phyloP scores from a whole-genome alignment of 2,113 vertebrate genomes.

The Burhinus bistriatus region DNA sequence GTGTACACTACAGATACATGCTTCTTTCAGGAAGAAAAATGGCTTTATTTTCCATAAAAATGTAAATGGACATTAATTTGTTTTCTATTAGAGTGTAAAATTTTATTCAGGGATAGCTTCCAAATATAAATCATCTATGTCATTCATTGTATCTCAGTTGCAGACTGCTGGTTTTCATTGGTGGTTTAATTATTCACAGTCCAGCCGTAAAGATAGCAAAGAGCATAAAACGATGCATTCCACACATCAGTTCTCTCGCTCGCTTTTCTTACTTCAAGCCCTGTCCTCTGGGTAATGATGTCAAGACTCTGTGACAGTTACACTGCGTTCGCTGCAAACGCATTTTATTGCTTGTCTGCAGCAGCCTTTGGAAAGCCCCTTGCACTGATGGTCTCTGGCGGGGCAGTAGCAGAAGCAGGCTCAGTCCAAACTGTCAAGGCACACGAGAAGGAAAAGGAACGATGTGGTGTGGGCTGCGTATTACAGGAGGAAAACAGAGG shows the following conservation, averaged over 20 bases:
- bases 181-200: conserved; percentile 45
- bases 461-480: background rate
- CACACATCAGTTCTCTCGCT: background rate
- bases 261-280: conserved; percentile 8
- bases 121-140: conserved; percentile 23
- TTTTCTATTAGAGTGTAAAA: conserved; percentile 33
- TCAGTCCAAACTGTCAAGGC: background rate
- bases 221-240: conserved; percentile 4
- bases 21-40: background rate
- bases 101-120: background rate
- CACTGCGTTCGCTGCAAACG: background rate
- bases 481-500: background rate
- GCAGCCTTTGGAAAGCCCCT: background rate
- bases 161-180: conserved; percentile 18
- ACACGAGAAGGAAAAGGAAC: background rate
- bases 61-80: background rate
- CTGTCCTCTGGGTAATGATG: conserved; percentile 30
- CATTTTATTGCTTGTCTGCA: background rate
- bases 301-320: conserved; percentile 22
- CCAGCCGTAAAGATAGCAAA: conserved; percentile 21
- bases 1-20: background rate
- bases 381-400: background rate
- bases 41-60: conserved; percentile 2
- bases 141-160: background rate
- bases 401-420: background rate